Evolutionary conservation across 2,797 vertebrate species (phyloP).

Genomic region (Spinibarbus caldwelli): DNA sequence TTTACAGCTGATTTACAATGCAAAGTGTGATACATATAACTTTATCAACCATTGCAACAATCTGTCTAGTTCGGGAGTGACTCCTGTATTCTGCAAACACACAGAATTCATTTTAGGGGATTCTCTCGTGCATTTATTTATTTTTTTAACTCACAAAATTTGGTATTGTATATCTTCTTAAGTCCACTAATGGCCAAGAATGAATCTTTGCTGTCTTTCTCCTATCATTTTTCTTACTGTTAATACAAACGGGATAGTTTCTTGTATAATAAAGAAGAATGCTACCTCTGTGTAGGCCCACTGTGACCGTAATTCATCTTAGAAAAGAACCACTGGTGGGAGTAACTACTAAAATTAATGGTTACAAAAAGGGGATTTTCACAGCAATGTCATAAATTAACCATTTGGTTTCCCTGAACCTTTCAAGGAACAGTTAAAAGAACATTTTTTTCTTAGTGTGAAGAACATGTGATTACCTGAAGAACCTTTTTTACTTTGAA

Average conservation of each 20-base stretch:
- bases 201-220: neutral
- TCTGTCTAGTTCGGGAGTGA: neutral
- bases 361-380: neutral
- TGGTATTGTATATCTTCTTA: neutral
- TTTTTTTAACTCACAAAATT: neutral
- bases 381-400: neutral
- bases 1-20: neutral
- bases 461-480: neutral
- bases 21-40: neutral
- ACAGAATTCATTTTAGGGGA: neutral
- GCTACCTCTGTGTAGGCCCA: constrained; percentile 6
- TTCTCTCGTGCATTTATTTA: neutral
- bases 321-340: neutral
- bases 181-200: neutral
- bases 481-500: neutral
- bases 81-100: neutral
- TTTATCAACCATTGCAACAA: neutral
- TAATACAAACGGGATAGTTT: neutral
- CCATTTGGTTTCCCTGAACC: neutral
- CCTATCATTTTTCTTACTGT: neutral
- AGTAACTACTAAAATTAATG: neutral
- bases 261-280: neutral
- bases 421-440: neutral
- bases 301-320: neutral
- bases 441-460: neutral